Conservation (phyloP, 2,113 vertebrate genomes). For the Hippocampus mohnikei region DNA sequence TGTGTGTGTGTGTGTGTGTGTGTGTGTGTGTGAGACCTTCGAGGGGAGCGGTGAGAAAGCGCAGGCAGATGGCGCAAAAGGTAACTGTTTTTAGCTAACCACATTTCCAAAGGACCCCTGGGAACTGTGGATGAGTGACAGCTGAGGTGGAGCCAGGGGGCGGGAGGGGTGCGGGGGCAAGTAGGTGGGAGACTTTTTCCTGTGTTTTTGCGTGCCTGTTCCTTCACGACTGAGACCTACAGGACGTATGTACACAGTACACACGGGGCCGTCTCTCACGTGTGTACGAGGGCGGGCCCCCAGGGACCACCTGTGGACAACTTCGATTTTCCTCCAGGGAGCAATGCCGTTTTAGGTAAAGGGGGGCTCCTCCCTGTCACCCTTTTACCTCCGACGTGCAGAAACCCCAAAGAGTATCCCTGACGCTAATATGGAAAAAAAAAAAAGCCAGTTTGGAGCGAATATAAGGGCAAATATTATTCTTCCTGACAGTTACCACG, state of each 20-base stretch:
- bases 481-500: conserved; percentile 80
- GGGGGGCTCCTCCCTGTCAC: conserved; percentile 19
- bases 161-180: conserved; percentile 10
- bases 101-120: conserved; percentile 56
- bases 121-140: conserved; percentile 59
- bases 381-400: conserved; percentile 60
- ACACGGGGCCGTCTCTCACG: conserved; percentile 34
- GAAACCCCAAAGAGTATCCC: conserved; percentile 65
- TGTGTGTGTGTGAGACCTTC: conserved; percentile 59
- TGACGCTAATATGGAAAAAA: conserved; percentile 81
- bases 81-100: conserved; percentile 47
- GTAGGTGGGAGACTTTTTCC: conserved; percentile 61
- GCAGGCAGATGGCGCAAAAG: conserved; percentile 40
- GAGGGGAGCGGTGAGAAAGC: conserved; percentile 45
- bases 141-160: conserved; percentile 55
- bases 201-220: conserved; percentile 64
- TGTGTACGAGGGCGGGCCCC: conserved; percentile 33
- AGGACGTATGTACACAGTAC: conserved; percentile 23
- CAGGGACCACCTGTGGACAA: conserved; percentile 47
- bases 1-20: conserved; percentile 62
- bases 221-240: conserved; percentile 50
- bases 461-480: conserved; percentile 80
- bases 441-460: conserved; percentile 78
- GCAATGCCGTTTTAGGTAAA: conserved; percentile 44
- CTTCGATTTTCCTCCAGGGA: conserved; percentile 40